These are phyloP conservation scores for Aurelia sp. DNA, from an alignment of 30 jellyfish, hydroid and myxozoan species.

Conservation along the genomic window DNA sequence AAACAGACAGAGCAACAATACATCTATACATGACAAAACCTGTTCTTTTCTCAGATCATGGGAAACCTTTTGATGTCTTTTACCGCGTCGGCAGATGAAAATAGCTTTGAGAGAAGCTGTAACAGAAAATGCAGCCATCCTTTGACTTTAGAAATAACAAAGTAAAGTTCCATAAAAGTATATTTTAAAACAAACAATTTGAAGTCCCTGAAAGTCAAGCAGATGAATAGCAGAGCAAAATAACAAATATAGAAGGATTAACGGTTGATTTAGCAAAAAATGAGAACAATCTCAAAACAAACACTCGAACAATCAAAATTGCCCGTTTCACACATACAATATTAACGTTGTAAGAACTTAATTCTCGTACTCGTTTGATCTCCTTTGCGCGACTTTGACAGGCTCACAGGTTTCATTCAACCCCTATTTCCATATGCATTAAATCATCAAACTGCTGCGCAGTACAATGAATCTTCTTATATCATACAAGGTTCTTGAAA, in stretches of 20 bases:
- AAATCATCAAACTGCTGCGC: slow-evolving; percentile 55
- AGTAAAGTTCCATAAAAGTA: background rate
- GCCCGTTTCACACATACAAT: slow-evolving; percentile 69
- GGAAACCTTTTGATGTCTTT: background rate
- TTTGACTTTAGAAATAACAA: background rate
- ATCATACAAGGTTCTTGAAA: slow-evolving; percentile 46
- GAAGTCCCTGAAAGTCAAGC: slow-evolving; percentile 43
- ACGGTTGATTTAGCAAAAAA: slow-evolving; percentile 34
- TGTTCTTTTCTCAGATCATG: too few relatives aligned
- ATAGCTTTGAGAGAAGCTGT: background rate
- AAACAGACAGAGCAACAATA: too few relatives aligned
- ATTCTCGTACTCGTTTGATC: slow-evolving; percentile 76
- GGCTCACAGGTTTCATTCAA: slow-evolving; percentile 37
- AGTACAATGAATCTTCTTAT: slow-evolving; percentile 44
- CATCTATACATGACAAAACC: too few relatives aligned
- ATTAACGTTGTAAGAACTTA: slow-evolving; percentile 60
- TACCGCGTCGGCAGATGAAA: background rate
- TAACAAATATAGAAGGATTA: slow-evolving; percentile 63
- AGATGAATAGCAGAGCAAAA: slow-evolving; percentile 27
- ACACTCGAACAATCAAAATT: slow-evolving; percentile 53
- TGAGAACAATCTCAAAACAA: slow-evolving; percentile 58
- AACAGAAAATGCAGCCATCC: background rate
- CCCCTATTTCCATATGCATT: slow-evolving; percentile 33
- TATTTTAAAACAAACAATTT: slow-evolving; percentile 18
- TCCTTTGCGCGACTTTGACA: slow-evolving; percentile 67